These are phyloP conservation scores for Piaya cayana DNA, from an alignment of 2,113 vertebrate genomes.

Conservation along the genomic window DNA sequence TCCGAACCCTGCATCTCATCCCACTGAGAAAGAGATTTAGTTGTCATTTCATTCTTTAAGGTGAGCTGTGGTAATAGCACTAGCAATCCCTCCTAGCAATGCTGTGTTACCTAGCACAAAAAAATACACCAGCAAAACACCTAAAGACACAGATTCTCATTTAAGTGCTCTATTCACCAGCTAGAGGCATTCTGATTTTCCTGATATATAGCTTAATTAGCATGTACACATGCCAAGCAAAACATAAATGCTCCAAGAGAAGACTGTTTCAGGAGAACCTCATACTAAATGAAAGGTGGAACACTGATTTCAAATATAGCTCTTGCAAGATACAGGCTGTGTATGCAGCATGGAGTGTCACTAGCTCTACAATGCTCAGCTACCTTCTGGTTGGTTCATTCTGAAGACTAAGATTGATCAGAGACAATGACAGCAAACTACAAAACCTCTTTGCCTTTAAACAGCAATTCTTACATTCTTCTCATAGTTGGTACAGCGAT, in stretches of 20 bases:
- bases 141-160: not conserved
- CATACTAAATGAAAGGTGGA: not conserved
- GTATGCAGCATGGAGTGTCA: not conserved
- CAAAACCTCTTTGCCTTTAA: not conserved
- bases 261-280: not conserved
- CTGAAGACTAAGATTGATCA: not conserved
- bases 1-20: not conserved
- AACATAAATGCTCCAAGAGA: not conserved
- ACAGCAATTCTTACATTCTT: not conserved
- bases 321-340: not conserved
- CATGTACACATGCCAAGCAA: not conserved
- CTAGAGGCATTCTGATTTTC: conserved; percentile 14
- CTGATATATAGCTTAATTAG: not conserved
- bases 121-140: not conserved
- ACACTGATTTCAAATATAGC: not conserved
- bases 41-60: not conserved
- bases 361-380: not conserved
- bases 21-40: not conserved
- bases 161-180: conserved; percentile 15
- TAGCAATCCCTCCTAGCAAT: not conserved
- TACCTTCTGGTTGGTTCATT: not conserved
- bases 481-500: not conserved
- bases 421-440: not conserved
- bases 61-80: not conserved
- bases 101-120: not conserved